Percentiles rank a stretch among this genome's conserved stretches.
phyloP scores from a whole-genome alignment of 2,888 invertebrate genomes.

The Mesochorus sp. region DNA sequence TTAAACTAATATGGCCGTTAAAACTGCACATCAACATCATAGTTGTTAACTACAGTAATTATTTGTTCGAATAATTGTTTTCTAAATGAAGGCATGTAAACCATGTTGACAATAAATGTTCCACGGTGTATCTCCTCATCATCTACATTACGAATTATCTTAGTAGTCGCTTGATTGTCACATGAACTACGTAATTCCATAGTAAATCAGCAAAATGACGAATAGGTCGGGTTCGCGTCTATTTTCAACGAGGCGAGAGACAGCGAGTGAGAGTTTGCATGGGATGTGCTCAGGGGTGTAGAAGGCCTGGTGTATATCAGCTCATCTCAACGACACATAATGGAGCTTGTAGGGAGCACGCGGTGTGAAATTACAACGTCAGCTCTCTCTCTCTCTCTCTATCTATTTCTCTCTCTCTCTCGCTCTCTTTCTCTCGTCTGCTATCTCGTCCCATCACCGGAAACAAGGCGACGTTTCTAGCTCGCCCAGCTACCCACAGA shows the following conservation, averaged over 20 bases:
- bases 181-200: neutral
- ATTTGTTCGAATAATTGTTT: no score
- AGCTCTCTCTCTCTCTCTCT: conserved; percentile 58
- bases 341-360: conserved; percentile 71
- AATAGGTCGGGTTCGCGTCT: neutral
- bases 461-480: conserved; percentile 55
- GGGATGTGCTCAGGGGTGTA: conserved; percentile 1
- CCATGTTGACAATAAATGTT: no score
- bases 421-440: neutral
- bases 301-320: conserved; percentile 6
- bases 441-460: conserved; percentile 48
- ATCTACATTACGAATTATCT: neutral
- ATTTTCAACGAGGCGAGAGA: conserved; percentile 4
- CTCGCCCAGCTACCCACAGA: conserved; percentile 17
- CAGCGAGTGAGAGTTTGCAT: conserved; percentile 23
- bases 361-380: conserved; percentile 77
- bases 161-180: neutral
- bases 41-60: no score
- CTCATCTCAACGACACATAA: conserved; percentile 64
- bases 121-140: no score
- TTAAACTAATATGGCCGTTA: no score
- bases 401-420: conserved; percentile 37
- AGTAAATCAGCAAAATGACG: neutral
- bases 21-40: no score
- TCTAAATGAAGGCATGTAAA: no score